phyloP scores from a whole-genome alignment of 2,888 invertebrate species.

The Nineta flava region DNA sequence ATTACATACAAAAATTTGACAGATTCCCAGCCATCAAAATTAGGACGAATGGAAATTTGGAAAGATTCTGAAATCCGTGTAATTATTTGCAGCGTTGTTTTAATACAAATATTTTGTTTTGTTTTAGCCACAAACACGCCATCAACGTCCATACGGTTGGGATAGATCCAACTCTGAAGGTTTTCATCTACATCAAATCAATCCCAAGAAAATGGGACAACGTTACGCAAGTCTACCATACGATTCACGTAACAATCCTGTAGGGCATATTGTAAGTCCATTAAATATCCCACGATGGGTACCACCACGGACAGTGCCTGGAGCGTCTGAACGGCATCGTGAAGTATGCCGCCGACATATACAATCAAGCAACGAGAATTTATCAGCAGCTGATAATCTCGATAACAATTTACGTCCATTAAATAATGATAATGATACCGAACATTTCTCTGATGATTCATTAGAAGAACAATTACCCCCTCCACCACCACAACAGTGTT shows the following conservation, averaged over 20 bases:
- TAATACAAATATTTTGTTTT: slow-evolving; percentile 4
- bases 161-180: slow-evolving; percentile 32
- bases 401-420: slow-evolving; percentile 21
- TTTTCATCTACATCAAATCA: slow-evolving; percentile 32
- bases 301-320: slow-evolving; percentile 53
- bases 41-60: too few relatives aligned
- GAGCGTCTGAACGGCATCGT: slow-evolving; percentile 60
- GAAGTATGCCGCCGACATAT: slow-evolving; percentile 46
- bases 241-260: slow-evolving; percentile 27
- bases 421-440: slow-evolving; percentile 33
- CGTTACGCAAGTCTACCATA: slow-evolving; percentile 53
- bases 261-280: slow-evolving; percentile 34
- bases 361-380: slow-evolving; percentile 23
- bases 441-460: slow-evolving; percentile 71
- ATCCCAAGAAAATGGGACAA: slow-evolving; percentile 35
- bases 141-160: slow-evolving; percentile 61
- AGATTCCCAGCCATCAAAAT: too few relatives aligned
- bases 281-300: slow-evolving; percentile 29
- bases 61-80: too few relatives aligned
- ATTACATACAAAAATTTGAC: too few relatives aligned
- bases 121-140: slow-evolving; percentile 57
- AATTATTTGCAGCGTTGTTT: too few relatives aligned
- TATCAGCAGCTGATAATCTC: slow-evolving; percentile 20
- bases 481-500: slow-evolving; percentile 34
- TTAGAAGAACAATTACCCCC: slow-evolving; percentile 60